phyloP scores from a whole-genome alignment of 2,113 vertebrate species.

The Mellivora capensis region DNA sequence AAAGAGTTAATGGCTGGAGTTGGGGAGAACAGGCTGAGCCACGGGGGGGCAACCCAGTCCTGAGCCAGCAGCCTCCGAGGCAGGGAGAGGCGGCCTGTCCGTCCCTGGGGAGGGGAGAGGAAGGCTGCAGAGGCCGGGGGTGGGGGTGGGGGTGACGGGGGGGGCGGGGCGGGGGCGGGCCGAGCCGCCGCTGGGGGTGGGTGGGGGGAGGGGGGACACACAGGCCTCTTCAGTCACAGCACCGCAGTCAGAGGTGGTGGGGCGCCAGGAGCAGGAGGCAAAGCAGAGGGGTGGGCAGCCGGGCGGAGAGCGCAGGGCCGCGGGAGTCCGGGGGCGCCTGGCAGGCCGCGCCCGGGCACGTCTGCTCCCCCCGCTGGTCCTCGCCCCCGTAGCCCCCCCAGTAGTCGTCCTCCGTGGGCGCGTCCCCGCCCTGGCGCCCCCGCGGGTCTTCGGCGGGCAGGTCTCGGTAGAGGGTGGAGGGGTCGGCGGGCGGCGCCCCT shows the following conservation, averaged over 20 bases:
- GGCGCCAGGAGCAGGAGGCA: conserved; percentile 71
- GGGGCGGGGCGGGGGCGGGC: not conserved
- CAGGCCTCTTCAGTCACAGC: conserved; percentile 20
- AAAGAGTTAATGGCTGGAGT: not conserved
- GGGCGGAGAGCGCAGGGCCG: conserved; percentile 54
- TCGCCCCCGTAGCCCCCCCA: conserved; percentile 88
- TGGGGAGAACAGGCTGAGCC: not conserved
- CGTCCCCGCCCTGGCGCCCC: conserved; percentile 83
- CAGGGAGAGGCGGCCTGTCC: not conserved
- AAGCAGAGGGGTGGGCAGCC: conserved; percentile 67
- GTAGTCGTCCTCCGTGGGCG: conserved; percentile 87
- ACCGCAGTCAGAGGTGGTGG: conserved; percentile 75
- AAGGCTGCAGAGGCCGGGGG: not conserved
- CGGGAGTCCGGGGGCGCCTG: conserved; percentile 69
- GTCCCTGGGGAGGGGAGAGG: too few species aligned
- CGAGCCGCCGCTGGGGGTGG: not conserved
- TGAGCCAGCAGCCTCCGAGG: not conserved
- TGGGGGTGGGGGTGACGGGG: too few species aligned
- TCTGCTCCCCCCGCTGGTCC: conserved; percentile 80
- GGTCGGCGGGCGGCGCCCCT: conserved; percentile 84
- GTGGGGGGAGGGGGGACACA: not conserved
- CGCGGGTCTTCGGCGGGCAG: conserved; percentile 84
- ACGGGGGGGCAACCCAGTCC: not conserved
- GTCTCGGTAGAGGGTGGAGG: conserved; percentile 87
- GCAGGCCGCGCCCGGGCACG: conserved; percentile 75